These are phyloP conservation scores for Dicycla oo DNA, from an alignment of 2,888 invertebrate species.

Conservation along the genomic window DNA sequence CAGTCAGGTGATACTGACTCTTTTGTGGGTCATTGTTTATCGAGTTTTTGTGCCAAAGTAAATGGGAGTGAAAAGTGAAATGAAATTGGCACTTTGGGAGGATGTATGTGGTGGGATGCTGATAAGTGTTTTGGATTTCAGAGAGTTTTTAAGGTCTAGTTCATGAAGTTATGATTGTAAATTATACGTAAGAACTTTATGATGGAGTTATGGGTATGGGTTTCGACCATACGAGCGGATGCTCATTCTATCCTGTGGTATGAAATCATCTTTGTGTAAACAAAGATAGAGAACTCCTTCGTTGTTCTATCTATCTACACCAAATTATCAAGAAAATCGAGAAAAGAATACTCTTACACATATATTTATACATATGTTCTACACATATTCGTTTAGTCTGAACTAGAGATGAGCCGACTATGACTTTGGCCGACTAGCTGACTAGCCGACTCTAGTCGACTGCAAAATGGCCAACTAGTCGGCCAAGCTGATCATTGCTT, in stretches of 20 bases:
- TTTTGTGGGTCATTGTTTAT: constrained; percentile 61
- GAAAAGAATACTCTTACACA: too few species aligned
- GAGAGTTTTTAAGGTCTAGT: background rate
- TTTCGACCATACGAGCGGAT: too few species aligned
- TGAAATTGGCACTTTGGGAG: constrained; percentile 35
- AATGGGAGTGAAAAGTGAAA: constrained; percentile 60
- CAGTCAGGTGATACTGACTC: constrained; percentile 76
- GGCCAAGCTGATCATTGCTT: too few species aligned
- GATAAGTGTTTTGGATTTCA: constrained; percentile 9
- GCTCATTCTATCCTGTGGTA: too few species aligned
- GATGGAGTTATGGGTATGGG: too few species aligned
- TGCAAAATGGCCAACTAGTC: too few species aligned
- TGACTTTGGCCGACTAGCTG: too few species aligned
- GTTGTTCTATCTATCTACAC: background rate
- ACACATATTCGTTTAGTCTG: background rate
- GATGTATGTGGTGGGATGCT: background rate
- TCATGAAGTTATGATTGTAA: background rate
- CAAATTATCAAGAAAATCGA: background rate
- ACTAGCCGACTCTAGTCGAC: too few species aligned
- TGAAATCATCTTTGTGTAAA: background rate
- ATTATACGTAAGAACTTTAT: background rate
- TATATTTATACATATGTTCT: too few species aligned
- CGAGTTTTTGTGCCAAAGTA: constrained; percentile 49
- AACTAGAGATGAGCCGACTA: too few species aligned
- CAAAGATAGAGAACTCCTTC: background rate